A percentile compares a stretch with the other conserved stretches of the same genome.
These are phyloP conservation scores for Agelastica alni DNA, from an alignment of 2,888 invertebrate species.

Conservation along the genomic window DNA sequence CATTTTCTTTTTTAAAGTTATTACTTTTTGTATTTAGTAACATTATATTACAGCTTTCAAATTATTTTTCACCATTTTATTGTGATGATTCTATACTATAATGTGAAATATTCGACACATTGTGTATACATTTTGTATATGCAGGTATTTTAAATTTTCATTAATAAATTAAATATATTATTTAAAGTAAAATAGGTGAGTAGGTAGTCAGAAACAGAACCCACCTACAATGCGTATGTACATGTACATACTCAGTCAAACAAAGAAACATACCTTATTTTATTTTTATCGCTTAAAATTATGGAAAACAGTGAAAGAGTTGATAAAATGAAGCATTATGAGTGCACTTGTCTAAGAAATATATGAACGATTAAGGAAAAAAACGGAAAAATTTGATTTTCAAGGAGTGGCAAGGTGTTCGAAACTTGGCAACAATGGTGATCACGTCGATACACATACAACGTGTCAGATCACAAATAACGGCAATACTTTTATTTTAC, in stretches of 20 bases:
- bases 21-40: no score
- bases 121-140: no score
- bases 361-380: conserved; percentile 5
- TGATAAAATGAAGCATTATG: not conserved
- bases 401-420: conserved; percentile 43
- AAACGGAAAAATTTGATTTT: conserved; percentile 26
- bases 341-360: not conserved
- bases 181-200: not conserved
- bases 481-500: conserved; percentile 25
- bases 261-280: conserved; percentile 15
- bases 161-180: no score
- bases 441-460: conserved; percentile 43
- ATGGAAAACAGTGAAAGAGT: not conserved
- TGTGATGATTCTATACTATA: no score
- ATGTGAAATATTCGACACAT: no score
- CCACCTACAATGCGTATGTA: not conserved
- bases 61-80: no score
- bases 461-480: conserved; percentile 36
- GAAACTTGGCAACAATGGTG: conserved; percentile 43
- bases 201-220: conserved; percentile 1
- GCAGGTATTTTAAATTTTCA: no score
- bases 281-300: not conserved
- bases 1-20: no score
- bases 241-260: not conserved
- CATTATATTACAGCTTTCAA: no score